Percentiles rank a stretch among this genome's conserved stretches.
These are phyloP conservation scores for Neolamprologus cancellatus DNA, from an alignment of 2,113 vertebrate species.

Conservation along the genomic window DNA sequence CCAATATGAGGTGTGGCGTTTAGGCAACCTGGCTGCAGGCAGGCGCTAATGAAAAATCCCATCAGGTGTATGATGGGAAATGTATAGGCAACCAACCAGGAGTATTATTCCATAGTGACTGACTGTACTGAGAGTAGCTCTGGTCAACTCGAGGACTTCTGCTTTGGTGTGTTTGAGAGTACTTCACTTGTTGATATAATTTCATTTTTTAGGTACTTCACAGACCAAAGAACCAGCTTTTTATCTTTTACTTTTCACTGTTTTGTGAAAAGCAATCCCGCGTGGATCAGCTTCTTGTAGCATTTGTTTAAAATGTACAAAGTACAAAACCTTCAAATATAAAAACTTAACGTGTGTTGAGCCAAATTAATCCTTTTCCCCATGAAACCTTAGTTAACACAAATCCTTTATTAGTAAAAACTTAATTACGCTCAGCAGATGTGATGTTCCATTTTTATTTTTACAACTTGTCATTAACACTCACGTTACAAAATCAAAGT, in stretches of 20 bases:
- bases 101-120: not conserved
- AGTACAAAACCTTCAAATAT: not conserved
- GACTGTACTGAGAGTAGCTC: not conserved
- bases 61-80: not conserved
- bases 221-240: not conserved
- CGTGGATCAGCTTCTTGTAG: rapidly evolving
- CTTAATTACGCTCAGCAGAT: rapidly evolving
- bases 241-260: not conserved
- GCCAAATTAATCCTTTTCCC: rapidly evolving
- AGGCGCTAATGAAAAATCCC: not conserved
- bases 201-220: not conserved
- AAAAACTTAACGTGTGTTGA: not conserved
- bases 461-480: not conserved
- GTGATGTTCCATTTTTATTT: not conserved
- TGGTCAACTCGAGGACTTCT: not conserved
- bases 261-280: rapidly evolving
- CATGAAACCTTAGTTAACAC: rapidly evolving
- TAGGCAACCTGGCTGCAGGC: not conserved
- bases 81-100: not conserved
- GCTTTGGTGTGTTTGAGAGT: not conserved
- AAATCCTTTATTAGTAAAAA: not conserved
- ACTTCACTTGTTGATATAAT: not conserved
- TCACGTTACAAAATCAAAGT: not conserved
- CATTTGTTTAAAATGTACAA: not conserved
- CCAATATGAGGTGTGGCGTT: not conserved